Percentiles rank a stretch among this genome's conserved stretches.
Evolutionary conservation across 2,797 vertebrate species (phyloP).

Genomic region (Myotis vivesi): DNA sequence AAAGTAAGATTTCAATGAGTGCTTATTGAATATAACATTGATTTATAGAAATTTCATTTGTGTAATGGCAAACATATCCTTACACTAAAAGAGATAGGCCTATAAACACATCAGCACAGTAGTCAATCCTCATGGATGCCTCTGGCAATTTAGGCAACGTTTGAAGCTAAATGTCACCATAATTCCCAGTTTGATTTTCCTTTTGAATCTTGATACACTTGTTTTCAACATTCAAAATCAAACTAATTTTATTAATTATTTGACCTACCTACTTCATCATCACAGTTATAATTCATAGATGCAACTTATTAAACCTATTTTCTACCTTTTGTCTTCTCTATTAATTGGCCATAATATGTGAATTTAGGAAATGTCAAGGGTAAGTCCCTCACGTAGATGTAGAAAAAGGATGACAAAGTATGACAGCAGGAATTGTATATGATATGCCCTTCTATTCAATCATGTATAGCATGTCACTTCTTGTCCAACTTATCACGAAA

Average conservation of each 20-base stretch:
- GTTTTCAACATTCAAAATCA: slow-evolving; percentile 8
- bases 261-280: background rate
- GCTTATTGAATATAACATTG: background rate
- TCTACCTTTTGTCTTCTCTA: background rate
- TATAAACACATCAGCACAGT: background rate
- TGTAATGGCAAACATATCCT: background rate
- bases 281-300: background rate
- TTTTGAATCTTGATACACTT: background rate
- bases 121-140: background rate
- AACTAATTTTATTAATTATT: background rate
- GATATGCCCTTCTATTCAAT: slow-evolving; percentile 67
- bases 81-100: background rate
- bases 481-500: slow-evolving; percentile 68
- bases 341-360: slow-evolving; percentile 32
- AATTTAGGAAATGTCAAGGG: slow-evolving; percentile 57
- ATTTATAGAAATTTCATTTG: slow-evolving; percentile 42
- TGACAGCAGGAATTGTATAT: slow-evolving; percentile 70
- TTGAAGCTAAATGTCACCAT: background rate
- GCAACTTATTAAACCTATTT: background rate
- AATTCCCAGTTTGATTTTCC: background rate
- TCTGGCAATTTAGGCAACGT: background rate
- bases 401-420: slow-evolving; percentile 66
- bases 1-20: background rate
- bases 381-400: slow-evolving; percentile 49
- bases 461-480: slow-evolving; percentile 69